Conservation (phyloP, 2,888 invertebrate genomes). For the Mechanitis messenoides region DNA sequence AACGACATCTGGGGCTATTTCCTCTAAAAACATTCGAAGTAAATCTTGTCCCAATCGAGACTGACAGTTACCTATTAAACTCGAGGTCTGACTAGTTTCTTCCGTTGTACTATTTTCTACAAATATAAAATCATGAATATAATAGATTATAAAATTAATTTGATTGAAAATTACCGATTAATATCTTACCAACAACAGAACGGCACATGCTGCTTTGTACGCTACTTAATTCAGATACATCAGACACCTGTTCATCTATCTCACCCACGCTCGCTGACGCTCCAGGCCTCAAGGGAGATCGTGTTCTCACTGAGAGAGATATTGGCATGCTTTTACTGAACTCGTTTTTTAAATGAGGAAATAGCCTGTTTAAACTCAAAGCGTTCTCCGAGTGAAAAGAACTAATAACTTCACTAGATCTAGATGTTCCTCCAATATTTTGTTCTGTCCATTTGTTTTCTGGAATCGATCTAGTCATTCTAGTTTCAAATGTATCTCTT, state of each 20-base stretch:
- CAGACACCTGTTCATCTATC: conserved; percentile 67
- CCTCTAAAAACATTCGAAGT: conserved; percentile 92
- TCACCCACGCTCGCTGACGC: conserved; percentile 50
- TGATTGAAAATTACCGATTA: not conserved
- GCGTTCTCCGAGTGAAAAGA: conserved; percentile 77
- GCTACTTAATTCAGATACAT: conserved; percentile 74
- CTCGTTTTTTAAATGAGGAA: conserved; percentile 77
- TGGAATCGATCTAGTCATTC: conserved; percentile 83
- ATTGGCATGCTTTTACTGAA: conserved; percentile 67
- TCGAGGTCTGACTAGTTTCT: conserved; percentile 55
- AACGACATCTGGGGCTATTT: conserved; percentile 91
- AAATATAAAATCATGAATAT: conserved; percentile 12
- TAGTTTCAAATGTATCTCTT: conserved; percentile 51
- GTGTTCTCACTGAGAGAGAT: conserved; percentile 51
- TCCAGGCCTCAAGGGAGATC: conserved; percentile 46
- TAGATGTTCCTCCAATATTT: conserved; percentile 67
- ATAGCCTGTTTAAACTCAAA: conserved; percentile 77
- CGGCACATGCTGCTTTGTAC: conserved; percentile 76
- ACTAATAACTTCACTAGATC: conserved; percentile 78
- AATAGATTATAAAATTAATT: not conserved
- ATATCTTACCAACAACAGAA: conserved; percentile 67
- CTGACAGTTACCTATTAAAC: conserved; percentile 61
- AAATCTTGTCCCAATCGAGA: conserved; percentile 89
- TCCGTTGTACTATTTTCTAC: conserved; percentile 62
- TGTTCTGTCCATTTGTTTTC: conserved; percentile 82